Evolutionary conservation across 2,797 vertebrate species (phyloP), one percentile per base, ranked within the genome.

Genomic region (Cetoscarus ocellatus): DNA sequence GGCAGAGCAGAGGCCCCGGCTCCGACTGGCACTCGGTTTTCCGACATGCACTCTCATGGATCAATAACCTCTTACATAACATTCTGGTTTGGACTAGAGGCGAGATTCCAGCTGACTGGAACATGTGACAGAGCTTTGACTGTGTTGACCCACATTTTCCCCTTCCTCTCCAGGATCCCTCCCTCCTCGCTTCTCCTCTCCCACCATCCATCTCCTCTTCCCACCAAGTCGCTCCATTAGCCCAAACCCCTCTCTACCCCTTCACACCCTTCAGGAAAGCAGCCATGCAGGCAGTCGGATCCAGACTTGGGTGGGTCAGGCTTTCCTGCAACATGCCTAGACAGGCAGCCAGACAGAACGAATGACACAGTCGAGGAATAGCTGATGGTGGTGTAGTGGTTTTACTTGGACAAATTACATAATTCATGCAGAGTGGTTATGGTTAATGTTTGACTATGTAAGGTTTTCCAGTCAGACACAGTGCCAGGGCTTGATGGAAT

Each of bases 1-100:
- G 19, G 72, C 64, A 64, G 77, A 57, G 27, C 27, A 27, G 27
- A 80, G 61, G 70, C 76, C 80, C 79, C 77, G 66, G 79, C 67
- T 64, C 65, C 27, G 8, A 76, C 79, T 70, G 72, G 57, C 71
- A 64, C 84, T 81, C 62, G 10, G 43, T 72, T 87, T 90, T 90
- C 81, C 45, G 10, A 77, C 82, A 70, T 74, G 73, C 77, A 73
- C 71, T 79, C 81, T 82, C 75, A 75, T 53, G 67, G 92, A 95
- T 95, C 92, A 92, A 91, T 94, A 94, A 91, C 81, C 80, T 85
- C 82, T 95, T 94, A 92, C 84, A 73, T 94, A 94, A 94, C 83
- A 59, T 86, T 91, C 86, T 80, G 81, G 88, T 91, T 91, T 89
- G 88, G 88, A 89, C 93, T 91, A 81, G 90, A 94, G 91, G 91